These are phyloP conservation scores for Pangasius mekongensis DNA, from an alignment of 2,797 vertebrate species.

Conservation along the genomic window DNA sequence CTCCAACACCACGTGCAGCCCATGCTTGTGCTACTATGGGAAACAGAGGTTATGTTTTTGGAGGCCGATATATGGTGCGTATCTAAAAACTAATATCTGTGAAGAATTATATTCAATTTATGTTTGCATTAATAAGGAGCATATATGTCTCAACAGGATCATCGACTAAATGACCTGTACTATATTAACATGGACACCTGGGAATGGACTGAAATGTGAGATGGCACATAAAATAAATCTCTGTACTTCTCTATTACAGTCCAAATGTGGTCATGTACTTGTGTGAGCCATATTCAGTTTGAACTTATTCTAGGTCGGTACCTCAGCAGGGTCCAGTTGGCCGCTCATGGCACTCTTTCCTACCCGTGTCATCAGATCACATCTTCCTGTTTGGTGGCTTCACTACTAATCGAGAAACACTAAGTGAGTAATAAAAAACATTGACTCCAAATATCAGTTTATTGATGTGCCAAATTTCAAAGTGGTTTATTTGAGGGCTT, in stretches of 20 bases:
- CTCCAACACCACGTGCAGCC: slow-evolving; percentile 90
- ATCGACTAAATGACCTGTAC: slow-evolving; percentile 92
- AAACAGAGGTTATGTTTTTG: slow-evolving; percentile 92
- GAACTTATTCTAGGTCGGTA: slow-evolving; percentile 67
- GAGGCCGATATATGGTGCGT: slow-evolving; percentile 89
- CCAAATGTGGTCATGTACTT: not conserved
- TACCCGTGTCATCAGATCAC: slow-evolving; percentile 86
- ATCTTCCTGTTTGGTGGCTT: slow-evolving; percentile 97
- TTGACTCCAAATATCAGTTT: not conserved
- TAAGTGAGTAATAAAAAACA: slow-evolving; percentile 81
- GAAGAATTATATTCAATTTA: not conserved
- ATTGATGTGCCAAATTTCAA: not conserved
- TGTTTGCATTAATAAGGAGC: not conserved
- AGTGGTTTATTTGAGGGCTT: slow-evolving; percentile 5
- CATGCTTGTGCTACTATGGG: slow-evolving; percentile 91
- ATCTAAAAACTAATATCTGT: not conserved
- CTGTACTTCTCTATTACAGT: not conserved
- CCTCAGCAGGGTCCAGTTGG: slow-evolving; percentile 85
- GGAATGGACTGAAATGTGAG: slow-evolving; percentile 95
- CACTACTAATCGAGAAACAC: slow-evolving; percentile 91
- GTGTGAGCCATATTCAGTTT: slow-evolving; percentile 11
- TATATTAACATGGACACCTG: slow-evolving; percentile 92
- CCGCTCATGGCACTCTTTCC: slow-evolving; percentile 94
- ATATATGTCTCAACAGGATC: slow-evolving; percentile 77
- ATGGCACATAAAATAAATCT: not conserved